A percentile compares a stretch with the other conserved stretches of the same genome.
phyloP scores from a whole-genome alignment of 2,888 invertebrate genomes.

The Cyaniris semiargus region DNA sequence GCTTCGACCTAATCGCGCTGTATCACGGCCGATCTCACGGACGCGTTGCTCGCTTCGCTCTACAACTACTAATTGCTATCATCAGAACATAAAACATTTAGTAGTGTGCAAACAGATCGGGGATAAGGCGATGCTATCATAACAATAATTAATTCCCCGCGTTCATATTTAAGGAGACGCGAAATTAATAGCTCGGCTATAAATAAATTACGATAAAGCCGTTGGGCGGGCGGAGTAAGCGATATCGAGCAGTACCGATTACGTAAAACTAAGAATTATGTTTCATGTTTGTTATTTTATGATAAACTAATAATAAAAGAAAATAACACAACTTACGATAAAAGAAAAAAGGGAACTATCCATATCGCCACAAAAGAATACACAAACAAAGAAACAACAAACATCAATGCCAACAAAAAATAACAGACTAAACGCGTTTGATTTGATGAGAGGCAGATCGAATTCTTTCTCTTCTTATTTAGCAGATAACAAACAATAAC shows the following conservation, averaged over 20 bases:
- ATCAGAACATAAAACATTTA: constrained; percentile 34
- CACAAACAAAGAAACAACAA: no score
- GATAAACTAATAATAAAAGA: no score
- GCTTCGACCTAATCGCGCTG: constrained; percentile 20
- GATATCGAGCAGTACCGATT: neutral
- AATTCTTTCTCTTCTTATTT: no score
- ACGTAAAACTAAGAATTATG: neutral
- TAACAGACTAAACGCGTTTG: no score
- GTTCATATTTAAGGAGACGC: constrained; percentile 16
- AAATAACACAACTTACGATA: no score
- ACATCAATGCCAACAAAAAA: no score
- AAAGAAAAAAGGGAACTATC: no score
- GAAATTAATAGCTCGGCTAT: constrained; percentile 3
- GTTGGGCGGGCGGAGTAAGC: neutral
- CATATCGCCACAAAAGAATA: no score
- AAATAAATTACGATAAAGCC: constrained; percentile 14
- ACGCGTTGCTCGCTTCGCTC: constrained; percentile 34
- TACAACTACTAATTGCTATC: constrained; percentile 32
- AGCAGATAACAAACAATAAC: no score
- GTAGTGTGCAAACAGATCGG: constrained; percentile 25
- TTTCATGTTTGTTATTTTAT: no score
- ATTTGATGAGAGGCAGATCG: no score
- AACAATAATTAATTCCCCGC: constrained; percentile 18
- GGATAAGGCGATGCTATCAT: constrained; percentile 24
- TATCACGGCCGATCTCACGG: constrained; percentile 30